Base-by-base conservation (phyloP, 1,140 invertebrate genomes). In the Tetramorium alpestre region DNA sequence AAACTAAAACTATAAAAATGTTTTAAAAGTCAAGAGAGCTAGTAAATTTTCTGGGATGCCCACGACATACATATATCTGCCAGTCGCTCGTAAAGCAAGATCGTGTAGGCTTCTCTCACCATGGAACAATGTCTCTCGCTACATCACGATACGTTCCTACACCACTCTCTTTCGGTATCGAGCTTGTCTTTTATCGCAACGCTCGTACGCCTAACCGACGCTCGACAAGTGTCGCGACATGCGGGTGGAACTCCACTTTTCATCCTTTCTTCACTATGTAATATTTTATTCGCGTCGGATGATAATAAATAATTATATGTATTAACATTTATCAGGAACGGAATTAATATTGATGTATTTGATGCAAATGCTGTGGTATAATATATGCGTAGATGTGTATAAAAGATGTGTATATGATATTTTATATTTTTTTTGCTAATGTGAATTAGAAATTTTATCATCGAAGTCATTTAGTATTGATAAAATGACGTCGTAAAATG, bases 21-120 rank as follows among this genome's bases (percentile, higher is more conserved):
- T 33, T 33, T 8, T 13, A 25, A 69, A 69, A 47, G 0, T 47
- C 44, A 13, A 16, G 10, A 65, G 28, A n/a, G 28, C 64, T 6
- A 25, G 28, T 16, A 82, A 73, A 73, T 38, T 73, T 47, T 47
- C 18, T 38, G 13, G 2, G 13, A 4, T 82, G 64, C 13, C n/a
- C 64, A 60, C 51, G 47, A 87, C n/a, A 56, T 84, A 73, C 56
- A 22, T 75, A 72, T 64, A 84, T 80, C 72, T 88, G 86, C 89
- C 87, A 67, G 73, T 56, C 56, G 75, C 87, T 90, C 89, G 75
- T 90, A 90, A 90, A 90, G 72, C 85, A 89, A 73, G 75, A 70
- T 3, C 72, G 41, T 49, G 56, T 75, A 85, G 82, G 72, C 87
- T 54, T 88, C 70, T 64, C 49, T 62, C 47, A 22, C 58, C 60